Evolutionary conservation across 1,140 invertebrate genomes (phyloP), one percentile per base, ranked within the genome.

Genomic region (Adelges cooleyi): DNA sequence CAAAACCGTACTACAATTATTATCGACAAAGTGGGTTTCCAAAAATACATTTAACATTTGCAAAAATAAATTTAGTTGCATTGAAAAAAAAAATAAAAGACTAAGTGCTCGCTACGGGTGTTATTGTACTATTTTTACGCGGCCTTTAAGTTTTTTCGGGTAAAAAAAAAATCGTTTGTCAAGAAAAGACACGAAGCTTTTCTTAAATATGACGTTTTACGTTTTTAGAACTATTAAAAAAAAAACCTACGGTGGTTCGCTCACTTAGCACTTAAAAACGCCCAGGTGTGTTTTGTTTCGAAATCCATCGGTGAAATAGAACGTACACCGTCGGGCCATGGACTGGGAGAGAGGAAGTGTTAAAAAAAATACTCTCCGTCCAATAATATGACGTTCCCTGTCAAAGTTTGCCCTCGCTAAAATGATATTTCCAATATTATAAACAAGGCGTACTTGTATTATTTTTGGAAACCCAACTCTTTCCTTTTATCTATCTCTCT

Each of bases 201-300:
- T 33, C 18, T 33, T 33, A 33, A 46, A 48, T 11, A 33, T 48
- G 56, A 62, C 56, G 56, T 23, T n/a, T 56, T 33, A 33, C 38
- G 53, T 44, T 56, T 46, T 62, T 29, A 48, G 33, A 53, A 33
- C 25, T 13, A 10, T 27, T 40, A n/a, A n/a, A n/a, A n/a, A n/a
- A n/a, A 62, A 62, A 62, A 48, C 56, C 29, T 33, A 25, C 15
- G 23, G 22, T 27, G 23, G 56, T 25, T 17, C 42, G 2, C 20
- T 62, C 27, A 33, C 42, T 48, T 48, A 62, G 56, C 56, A 46
- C 56, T 62, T 62, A 62, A 62, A 56, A 62, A 62, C 56, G 56
- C 56, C 56, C 56, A 62, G 56, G 56, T 62, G 56, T 62, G 56
- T 62, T 62, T 62, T 42, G 42, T 62, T 48, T 62, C 56, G 27